Conservation (phyloP, 2,797 vertebrate species). For the Iguana delicatissima region DNA sequence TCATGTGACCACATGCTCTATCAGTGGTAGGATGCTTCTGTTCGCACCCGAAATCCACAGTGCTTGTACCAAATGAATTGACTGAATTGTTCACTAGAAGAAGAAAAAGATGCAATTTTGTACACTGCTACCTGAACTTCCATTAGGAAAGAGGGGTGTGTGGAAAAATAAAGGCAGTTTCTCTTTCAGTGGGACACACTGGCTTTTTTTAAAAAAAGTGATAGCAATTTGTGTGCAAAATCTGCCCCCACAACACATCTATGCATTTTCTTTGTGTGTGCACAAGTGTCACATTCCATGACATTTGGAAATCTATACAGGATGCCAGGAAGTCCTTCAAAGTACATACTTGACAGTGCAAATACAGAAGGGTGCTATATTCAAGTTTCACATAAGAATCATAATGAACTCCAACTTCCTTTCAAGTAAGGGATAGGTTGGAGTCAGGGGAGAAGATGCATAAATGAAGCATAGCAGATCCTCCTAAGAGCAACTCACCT, state of each 20-base stretch:
- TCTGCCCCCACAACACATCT: not conserved
- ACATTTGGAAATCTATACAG: not conserved
- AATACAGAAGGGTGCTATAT: too few species aligned
- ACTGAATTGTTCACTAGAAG: not conserved
- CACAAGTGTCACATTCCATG: not conserved
- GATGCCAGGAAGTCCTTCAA: not conserved
- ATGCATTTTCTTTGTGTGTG: not conserved
- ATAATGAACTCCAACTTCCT: too few species aligned
- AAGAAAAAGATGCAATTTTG: not conserved
- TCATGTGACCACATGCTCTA: not conserved
- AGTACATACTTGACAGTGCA: too few species aligned
- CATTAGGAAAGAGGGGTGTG: too few species aligned
- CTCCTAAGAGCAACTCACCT: not conserved
- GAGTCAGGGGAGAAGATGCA: too few species aligned
- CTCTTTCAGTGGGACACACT: not conserved
- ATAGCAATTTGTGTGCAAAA: not conserved
- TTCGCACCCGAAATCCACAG: not conserved
- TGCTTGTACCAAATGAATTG: not conserved
- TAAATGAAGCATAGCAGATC: too few species aligned
- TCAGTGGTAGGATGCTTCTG: not conserved
- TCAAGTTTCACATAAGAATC: too few species aligned
- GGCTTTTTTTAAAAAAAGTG: not conserved
- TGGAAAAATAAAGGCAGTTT: not conserved
- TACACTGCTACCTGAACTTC: not conserved
- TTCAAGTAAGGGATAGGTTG: too few species aligned